Evolutionary conservation across 30 jellyfish, hydroid and myxozoan species (phyloP).

Genomic region (Chrysaora quinquecirrha): DNA sequence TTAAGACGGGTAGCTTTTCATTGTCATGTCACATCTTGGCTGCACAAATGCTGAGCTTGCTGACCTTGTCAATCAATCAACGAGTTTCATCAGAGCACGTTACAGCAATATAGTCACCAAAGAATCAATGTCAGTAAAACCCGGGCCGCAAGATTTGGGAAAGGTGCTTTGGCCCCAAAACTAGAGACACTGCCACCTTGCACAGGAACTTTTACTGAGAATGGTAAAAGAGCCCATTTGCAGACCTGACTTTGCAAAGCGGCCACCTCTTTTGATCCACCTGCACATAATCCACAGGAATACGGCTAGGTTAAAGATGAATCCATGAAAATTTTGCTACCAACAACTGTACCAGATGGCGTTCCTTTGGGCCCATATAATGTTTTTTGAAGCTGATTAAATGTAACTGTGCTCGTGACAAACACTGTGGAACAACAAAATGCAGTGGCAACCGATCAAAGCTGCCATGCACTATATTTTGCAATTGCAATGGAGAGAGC

Average conservation of each 20-base stretch:
- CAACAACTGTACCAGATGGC: constrained; percentile 31
- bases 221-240: constrained; percentile 15
- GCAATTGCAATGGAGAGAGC: constrained; percentile 7
- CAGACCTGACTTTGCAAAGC: constrained; percentile 26
- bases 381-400: constrained; percentile 15
- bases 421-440: constrained; percentile 10
- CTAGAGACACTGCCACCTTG: constrained; percentile 11
- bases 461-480: constrained; percentile 35
- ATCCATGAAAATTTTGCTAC: constrained; percentile 3
- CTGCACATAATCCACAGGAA: constrained; percentile 21
- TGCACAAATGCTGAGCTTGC: constrained; percentile 15
- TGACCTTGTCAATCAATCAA: constrained; percentile 1
- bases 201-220: constrained; percentile 9
- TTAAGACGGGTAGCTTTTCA: constrained; percentile 10
- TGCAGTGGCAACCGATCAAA: constrained; percentile 26
- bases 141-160: constrained; percentile 8
- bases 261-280: constrained; percentile 23
- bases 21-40: constrained; percentile 17
- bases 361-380: constrained; percentile 14
- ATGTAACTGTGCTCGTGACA: constrained; percentile 6
- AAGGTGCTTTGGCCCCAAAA: constrained; percentile 13
- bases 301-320: constrained; percentile 14
- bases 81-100: constrained; percentile 3
- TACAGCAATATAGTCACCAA: constrained; percentile 1
- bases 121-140: constrained; percentile 6